These are phyloP conservation scores for Notoglanidium macrostoma DNA, from an alignment of 2,797 vertebrate species.

Conservation along the genomic window DNA sequence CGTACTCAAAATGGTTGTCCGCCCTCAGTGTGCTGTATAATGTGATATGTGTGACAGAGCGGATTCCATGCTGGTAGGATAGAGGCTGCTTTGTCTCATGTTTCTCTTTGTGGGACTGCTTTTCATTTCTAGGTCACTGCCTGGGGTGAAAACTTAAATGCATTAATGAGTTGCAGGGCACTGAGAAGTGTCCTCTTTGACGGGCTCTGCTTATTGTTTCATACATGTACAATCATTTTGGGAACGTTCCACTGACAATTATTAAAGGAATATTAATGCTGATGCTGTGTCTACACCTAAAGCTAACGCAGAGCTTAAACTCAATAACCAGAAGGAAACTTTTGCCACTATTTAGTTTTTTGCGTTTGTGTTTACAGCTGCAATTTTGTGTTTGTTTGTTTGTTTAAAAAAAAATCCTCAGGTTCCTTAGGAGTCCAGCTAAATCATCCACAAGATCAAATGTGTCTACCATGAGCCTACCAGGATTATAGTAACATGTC, in stretches of 20 bases:
- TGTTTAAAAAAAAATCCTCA: not conserved
- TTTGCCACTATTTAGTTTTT: not conserved
- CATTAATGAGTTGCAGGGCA: constrained; percentile 58
- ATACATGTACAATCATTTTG: not conserved
- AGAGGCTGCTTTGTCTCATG: constrained; percentile 63
- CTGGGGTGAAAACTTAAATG: constrained; percentile 59
- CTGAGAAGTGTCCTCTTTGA: constrained; percentile 39
- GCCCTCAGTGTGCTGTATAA: constrained; percentile 49
- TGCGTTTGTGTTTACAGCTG: not conserved
- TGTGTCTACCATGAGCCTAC: not conserved
- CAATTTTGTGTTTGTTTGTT: not conserved
- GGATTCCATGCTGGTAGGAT: constrained; percentile 54
- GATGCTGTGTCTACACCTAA: no score
- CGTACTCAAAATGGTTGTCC: constrained; percentile 37
- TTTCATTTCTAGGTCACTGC: constrained; percentile 67
- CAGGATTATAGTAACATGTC: not conserved
- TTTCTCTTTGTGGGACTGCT: constrained; percentile 58
- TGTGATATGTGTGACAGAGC: constrained; percentile 58
- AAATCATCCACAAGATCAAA: not conserved
- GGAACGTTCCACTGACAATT: not conserved
- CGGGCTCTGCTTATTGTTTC: constrained; percentile 37
- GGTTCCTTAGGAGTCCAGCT: not conserved
- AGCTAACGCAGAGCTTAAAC: not conserved
- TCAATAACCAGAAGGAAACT: not conserved
- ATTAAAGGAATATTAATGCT: not conserved